Percentiles rank a stretch among this genome's conserved stretches.
These are phyloP conservation scores for Cynodonichthys magdalenae DNA, from an alignment of 2,797 vertebrate species.

Conservation along the genomic window DNA sequence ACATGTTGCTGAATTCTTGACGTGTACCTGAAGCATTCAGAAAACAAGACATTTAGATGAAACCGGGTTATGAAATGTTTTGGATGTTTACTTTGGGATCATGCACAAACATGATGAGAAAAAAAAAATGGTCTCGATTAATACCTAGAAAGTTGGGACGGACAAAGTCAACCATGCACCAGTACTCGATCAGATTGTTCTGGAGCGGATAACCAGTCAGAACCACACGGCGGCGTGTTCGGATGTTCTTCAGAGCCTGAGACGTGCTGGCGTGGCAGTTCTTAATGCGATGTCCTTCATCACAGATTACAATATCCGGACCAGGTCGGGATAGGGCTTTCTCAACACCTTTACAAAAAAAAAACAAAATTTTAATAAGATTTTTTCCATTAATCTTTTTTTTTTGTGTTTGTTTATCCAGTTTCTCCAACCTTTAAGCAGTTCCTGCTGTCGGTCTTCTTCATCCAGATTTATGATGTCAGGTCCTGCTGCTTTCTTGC, in stretches of 20 bases:
- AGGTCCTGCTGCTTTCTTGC: constrained; percentile 89
- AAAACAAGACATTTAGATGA: background rate
- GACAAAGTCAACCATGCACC: constrained; percentile 99
- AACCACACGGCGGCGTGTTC: constrained; percentile 90
- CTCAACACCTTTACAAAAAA: constrained; percentile 85
- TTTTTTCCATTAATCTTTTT: background rate
- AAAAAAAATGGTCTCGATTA: constrained; percentile 65
- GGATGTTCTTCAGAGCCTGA: constrained; percentile 95
- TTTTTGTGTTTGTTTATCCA: too few species aligned
- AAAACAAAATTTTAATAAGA: background rate
- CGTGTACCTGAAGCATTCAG: constrained; percentile 81
- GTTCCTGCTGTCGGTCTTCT: constrained; percentile 94
- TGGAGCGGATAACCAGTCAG: constrained; percentile 95
- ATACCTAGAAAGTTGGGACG: constrained; percentile 93
- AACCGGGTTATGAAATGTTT: background rate
- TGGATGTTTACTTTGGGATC: too few species aligned
- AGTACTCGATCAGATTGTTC: constrained; percentile 98
- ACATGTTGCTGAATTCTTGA: constrained; percentile 99
- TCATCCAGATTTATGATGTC: constrained; percentile 94
- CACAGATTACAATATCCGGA: constrained; percentile 95
- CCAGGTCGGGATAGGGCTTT: constrained; percentile 91
- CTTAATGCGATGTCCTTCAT: constrained; percentile 98
- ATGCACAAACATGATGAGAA: background rate
- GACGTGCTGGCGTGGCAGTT: constrained; percentile 98
- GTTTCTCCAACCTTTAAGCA: constrained; percentile 89